Evolutionary conservation across 2,888 invertebrate genomes (phyloP), one percentile per base, ranked within the genome.

Genomic region (Idaea dimidiata): DNA sequence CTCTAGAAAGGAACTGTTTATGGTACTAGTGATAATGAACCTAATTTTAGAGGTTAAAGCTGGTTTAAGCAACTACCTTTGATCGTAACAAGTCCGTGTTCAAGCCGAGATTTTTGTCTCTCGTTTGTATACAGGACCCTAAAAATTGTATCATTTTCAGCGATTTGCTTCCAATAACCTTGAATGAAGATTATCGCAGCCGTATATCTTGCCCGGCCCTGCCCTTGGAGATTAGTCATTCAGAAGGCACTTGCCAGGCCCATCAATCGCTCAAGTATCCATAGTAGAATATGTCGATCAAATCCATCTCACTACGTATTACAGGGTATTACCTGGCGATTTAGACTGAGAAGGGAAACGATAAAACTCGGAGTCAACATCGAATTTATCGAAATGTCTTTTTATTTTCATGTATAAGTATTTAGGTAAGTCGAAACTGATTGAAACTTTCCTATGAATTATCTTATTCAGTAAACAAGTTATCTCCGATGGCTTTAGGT

Each of bases 181-280:
- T 77, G 77, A 81, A 76, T 78, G 77, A 77, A 83, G 84, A 87
- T 87, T 85, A 87, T 84, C 86, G 75, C 73, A 74, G 76, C 71
- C 78, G 75, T 85, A 80, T 80, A 83, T 84, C 82, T 81, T 76
- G 71, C 72, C 74, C 71, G 74, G 68, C 77, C 78, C 72, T 75
- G 76, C 73, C 76, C 74, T 75, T 74, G 76, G 5, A 5, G 78
- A 83, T 82, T 84, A 84, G 75, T 78, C 67, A 72, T 69, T 73
- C 72, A 63, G 63, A 74, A 79, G 75, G 71, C 74, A 78, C 81
- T 81, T 74, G 72, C 70, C 69, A 69, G 68, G 67, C 71, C 74
- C 71, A 72, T 72, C 72, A 75, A 68, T 72, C 71, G 65, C 68
- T 79, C 66, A 66, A 80, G 76, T 70, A 73, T 71, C 70, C 71